Evolutionary conservation across 2,888 invertebrate genomes (phyloP), one percentile per base, ranked within the genome.

Genomic region (Conistra vaccinii): DNA sequence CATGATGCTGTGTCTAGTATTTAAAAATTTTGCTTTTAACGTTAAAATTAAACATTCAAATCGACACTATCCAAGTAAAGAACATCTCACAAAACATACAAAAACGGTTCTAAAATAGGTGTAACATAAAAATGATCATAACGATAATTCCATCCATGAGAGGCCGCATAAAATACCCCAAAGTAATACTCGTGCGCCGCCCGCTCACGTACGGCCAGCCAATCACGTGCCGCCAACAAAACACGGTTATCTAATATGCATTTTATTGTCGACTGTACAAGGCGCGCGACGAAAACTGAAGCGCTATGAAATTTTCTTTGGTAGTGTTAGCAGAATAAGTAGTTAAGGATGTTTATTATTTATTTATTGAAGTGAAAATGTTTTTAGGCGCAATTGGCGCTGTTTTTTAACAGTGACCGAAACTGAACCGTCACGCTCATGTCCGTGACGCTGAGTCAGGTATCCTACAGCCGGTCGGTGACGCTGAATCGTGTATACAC

Each of bases 191-290:
- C 76, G 75, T 69, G 69, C 69, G 65, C 68, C 73, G 66, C 69
- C 75, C 75, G 32, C 74, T 66, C 89, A 88, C 89, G 90, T 87
- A 79, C 85, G 70, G 73, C 69, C 86, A 87, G 87, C 92, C 93
- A 94, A 95, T 95, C 96, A 96, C 96, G 96, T 95, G 92, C 90
- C 78, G 88, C 88, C 93, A 90, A 95, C 96, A 96, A 96, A 96
- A 95, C 92, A 95, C 89, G 87, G 92, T 94, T 95, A 95, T 96
- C 93, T 95, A 95, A 95, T 96, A 96, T 96, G 95, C 95, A 96
- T 96, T 95, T 95, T 95, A 95, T 94, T 95, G 94, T 92, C 89
- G 91, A 90, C 87, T 86, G 91, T 92, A 90, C 90, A 88, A 82
- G 85, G 88, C 86, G 87, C 89, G 91, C 91, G 91, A 90, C 92